A percentile compares a stretch with the other conserved stretches of the same genome.
phyloP scores from a whole-genome alignment of 2,888 invertebrate species.

The Drosophila pegasa region DNA sequence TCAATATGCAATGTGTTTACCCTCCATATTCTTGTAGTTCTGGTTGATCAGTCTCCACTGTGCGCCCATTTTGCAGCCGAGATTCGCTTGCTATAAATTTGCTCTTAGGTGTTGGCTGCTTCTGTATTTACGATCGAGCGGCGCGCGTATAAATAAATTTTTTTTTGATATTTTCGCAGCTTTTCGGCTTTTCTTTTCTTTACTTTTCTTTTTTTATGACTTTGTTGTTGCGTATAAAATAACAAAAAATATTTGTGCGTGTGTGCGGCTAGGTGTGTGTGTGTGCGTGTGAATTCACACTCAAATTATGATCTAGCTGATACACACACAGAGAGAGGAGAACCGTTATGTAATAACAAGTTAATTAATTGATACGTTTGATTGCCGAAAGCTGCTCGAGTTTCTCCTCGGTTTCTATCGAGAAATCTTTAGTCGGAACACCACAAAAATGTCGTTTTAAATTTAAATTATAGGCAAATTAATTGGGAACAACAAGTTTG shows the following conservation, averaged over 20 bases:
- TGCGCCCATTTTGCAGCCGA: slow-evolving; percentile 65
- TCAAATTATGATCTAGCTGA: slow-evolving; percentile 26
- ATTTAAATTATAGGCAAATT: slow-evolving; percentile 25
- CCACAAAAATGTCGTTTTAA: slow-evolving; percentile 44
- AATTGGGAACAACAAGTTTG: slow-evolving; percentile 41
- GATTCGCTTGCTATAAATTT: slow-evolving; percentile 15
- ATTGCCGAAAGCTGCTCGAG: slow-evolving; percentile 25
- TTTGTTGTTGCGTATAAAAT: slow-evolving; percentile 36
- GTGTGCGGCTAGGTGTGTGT: slow-evolving; percentile 3
- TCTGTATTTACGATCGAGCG: slow-evolving; percentile 52
- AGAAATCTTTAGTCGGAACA: slow-evolving; percentile 41
- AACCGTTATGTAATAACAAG: slow-evolving; percentile 53
- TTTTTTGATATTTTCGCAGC: slow-evolving; percentile 14
- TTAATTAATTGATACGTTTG: slow-evolving; percentile 57
- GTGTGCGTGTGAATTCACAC: slow-evolving; percentile 18
- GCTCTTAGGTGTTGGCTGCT: slow-evolving; percentile 29
- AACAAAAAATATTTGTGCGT: slow-evolving; percentile 10
- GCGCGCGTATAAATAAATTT: slow-evolving; percentile 53
- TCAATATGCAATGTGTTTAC: slow-evolving; percentile 56
- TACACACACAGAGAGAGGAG: slow-evolving; percentile 10
- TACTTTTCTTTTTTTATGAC: slow-evolving; percentile 26
- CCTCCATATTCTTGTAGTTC: slow-evolving; percentile 82
- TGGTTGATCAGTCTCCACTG: slow-evolving; percentile 81
- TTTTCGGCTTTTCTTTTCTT: neutral
- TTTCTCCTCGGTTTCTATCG: neutral